Base-by-base conservation (phyloP, 1,140 invertebrate genomes). In the Venustaconcha ellipsiformis region DNA sequence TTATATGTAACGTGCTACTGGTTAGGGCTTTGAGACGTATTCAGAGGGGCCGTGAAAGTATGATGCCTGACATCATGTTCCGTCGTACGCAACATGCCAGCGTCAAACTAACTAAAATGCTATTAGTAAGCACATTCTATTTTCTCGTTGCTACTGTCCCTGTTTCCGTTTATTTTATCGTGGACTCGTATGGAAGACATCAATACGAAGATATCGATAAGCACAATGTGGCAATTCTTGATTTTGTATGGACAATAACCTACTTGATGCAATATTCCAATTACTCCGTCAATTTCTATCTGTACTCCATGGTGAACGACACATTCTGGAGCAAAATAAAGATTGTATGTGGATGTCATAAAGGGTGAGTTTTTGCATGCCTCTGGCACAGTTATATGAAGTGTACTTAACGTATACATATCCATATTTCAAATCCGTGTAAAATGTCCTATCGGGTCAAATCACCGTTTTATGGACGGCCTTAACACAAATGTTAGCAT, bases 201-300 rank as follows among this genome's bases (percentile, higher is more conserved):
- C 63, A 18, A 18, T 77, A 48, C 48, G 37, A 60, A 11, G 56
- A 68, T 14, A 59, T 66, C 23, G 66, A 73, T 60, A 63, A 23
- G n/a, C 5, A 48, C 0, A 55, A 37, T 1, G 23, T 65, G n/a
- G 76, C 73, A 20, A 68, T 57, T 26, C 76, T 83, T 66, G 75
- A 83, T 57, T 20, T 92, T 0, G 85, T 92, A 20, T 93, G 94
- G 83, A 92, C 93, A 55, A 88, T 91, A 70, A 87, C 85, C 74
- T 93, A 90, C 78, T 86, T 91, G n/a, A 88, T 95, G 15, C 95
- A 94, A 88, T 92, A 95, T 82, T 94, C 94, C 14, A 95, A 96
- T 87, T 96, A 95, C 83, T 94, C 94, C 65, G 94, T 96, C 66
- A 96, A 96, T 90, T 96, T 96, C 87, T 91, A 94, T 15, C 90